A percentile compares a stretch with the other conserved stretches of the same genome.
Conservation (phyloP, 2,113 vertebrate genomes). For the Gavia stellata region DNA sequence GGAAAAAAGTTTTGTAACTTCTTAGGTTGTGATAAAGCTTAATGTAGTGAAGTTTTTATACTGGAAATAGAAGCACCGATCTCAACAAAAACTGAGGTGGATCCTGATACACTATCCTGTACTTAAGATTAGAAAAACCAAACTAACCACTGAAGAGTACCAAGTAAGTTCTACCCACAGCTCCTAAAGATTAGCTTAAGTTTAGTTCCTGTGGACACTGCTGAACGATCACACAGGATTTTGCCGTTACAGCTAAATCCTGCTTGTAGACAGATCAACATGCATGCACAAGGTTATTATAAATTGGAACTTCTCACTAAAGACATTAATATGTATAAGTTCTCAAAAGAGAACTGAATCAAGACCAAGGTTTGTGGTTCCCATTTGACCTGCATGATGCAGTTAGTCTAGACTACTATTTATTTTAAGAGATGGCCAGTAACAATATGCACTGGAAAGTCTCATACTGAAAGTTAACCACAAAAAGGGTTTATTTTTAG, state of each 20-base stretch:
- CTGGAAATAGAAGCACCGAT: background rate
- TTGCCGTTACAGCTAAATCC: background rate
- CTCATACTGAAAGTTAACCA: background rate
- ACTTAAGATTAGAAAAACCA: background rate
- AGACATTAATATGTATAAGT: background rate
- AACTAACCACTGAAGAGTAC: too few relatives aligned
- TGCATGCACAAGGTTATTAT: too few relatives aligned
- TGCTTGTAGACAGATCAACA: background rate
- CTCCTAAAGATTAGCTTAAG: background rate
- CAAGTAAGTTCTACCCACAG: background rate
- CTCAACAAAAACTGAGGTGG: background rate
- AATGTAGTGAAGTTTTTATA: background rate
- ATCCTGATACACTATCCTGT: background rate
- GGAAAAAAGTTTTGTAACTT: rapidly evolving
- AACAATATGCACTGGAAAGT: background rate
- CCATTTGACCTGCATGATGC: background rate
- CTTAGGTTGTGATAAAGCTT: background rate
- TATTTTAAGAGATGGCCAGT: background rate
- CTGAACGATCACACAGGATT: background rate
- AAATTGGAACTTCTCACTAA: background rate
- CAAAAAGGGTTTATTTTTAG: conserved; percentile 70
- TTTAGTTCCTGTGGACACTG: background rate
- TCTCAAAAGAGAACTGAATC: background rate
- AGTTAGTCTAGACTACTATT: background rate
- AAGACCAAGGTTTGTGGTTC: background rate